A percentile compares a stretch with the other conserved stretches of the same genome.
Conservation (phyloP, 2,113 vertebrate genomes). For the Toxotes jaculatrix region DNA sequence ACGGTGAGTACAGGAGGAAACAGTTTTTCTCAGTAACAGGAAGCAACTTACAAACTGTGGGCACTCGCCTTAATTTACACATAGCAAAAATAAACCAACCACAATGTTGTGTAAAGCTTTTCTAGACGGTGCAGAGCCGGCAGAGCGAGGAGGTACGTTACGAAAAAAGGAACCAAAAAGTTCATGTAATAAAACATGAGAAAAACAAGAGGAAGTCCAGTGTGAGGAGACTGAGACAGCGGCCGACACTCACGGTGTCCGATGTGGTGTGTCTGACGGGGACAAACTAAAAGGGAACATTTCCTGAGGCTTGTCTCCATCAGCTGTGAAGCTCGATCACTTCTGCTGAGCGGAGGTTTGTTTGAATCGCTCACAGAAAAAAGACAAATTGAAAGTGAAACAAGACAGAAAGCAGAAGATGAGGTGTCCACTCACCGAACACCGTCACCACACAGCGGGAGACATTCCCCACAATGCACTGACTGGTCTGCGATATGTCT, state of each 20-base stretch:
- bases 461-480: no score
- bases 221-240: background rate
- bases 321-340: slow-evolving; percentile 11
- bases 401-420: background rate
- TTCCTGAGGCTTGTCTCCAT: slow-evolving; percentile 18
- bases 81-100: no score
- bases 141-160: background rate
- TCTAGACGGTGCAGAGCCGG: background rate
- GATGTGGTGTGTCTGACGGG: slow-evolving; percentile 12
- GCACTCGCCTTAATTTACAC: no score
- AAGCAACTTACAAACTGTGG: no score
- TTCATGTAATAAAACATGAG: background rate
- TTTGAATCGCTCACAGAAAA: background rate
- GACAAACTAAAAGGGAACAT: slow-evolving; percentile 20
- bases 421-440: background rate
- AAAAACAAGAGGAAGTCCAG: slow-evolving; percentile 26
- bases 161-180: slow-evolving; percentile 28
- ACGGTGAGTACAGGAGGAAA: no score
- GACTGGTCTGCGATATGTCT: background rate
- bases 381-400: background rate
- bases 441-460: background rate
- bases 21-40: no score
- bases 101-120: background rate
- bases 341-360: slow-evolving; percentile 12
- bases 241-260: background rate